These are phyloP conservation scores for Petrocephalus sullivani DNA, from an alignment of 2,797 vertebrate species.

Conservation along the genomic window DNA sequence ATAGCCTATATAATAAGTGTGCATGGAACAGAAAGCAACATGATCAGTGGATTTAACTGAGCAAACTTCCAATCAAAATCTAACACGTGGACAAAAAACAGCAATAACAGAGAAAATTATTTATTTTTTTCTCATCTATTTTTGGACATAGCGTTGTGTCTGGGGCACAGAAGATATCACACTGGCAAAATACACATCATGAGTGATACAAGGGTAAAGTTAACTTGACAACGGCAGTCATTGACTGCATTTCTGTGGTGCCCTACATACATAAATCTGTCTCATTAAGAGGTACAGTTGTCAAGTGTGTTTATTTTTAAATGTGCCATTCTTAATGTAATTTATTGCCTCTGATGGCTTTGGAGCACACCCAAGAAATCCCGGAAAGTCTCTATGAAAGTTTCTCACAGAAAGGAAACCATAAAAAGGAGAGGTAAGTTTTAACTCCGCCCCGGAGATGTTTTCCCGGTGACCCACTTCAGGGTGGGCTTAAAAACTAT, in stretches of 20 bases:
- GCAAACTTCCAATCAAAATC: not conserved
- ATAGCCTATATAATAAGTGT: not conserved
- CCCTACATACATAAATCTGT: slow-evolving; percentile 65
- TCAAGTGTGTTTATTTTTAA: slow-evolving; percentile 61
- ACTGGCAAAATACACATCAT: slow-evolving; percentile 43
- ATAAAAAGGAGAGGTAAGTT: slow-evolving; percentile 23
- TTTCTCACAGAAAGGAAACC: not conserved
- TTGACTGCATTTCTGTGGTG: slow-evolving; percentile 51
- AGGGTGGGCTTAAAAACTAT: slow-evolving; percentile 39
- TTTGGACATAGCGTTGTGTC: slow-evolving; percentile 48
- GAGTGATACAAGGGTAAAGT: slow-evolving; percentile 63
- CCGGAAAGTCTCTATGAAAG: slow-evolving; percentile 45
- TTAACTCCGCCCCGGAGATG: slow-evolving; percentile 39
- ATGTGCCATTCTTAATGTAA: slow-evolving; percentile 54
- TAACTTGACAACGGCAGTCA: slow-evolving; percentile 61
- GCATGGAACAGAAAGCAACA: not conserved
- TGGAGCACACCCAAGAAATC: slow-evolving; percentile 46
- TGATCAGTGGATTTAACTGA: not conserved
- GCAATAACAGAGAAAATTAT: not conserved
- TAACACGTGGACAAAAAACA: not conserved
- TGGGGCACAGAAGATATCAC: slow-evolving; percentile 46
- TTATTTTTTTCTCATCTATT: slow-evolving; percentile 22
- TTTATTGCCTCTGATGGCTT: slow-evolving; percentile 33
- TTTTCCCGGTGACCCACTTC: slow-evolving; percentile 57
- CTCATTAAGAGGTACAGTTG: slow-evolving; percentile 47